Evolutionary conservation across 30 jellyfish, hydroid and myxozoan species (phyloP).

Genomic region (Aurelia sp.): DNA sequence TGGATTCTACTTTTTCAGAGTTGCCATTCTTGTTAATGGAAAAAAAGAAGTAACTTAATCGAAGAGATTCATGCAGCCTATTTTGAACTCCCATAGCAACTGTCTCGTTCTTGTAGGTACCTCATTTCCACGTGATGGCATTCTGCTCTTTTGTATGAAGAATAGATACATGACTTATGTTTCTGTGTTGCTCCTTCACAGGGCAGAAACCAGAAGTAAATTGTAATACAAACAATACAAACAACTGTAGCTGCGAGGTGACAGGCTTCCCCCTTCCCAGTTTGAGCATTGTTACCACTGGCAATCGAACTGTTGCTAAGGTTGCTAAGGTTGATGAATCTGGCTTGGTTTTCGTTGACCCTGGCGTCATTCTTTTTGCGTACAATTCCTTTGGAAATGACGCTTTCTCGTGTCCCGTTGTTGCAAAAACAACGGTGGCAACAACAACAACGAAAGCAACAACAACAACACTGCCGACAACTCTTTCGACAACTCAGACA

Average conservation of each 20-base stretch:
- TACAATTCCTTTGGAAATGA: constrained; percentile 80
- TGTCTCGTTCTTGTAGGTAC: not conserved
- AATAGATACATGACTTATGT: not conserved
- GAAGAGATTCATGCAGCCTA: no score
- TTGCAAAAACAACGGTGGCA: constrained; percentile 37
- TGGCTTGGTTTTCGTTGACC: constrained; percentile 16
- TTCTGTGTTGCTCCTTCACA: constrained; percentile 61
- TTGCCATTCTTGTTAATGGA: no score
- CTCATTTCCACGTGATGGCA: not conserved
- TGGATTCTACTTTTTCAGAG: no score
- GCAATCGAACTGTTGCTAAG: constrained; percentile 22
- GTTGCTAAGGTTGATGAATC: constrained; percentile 1
- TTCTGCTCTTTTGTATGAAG: not conserved
- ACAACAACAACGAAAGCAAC: constrained; percentile 57
- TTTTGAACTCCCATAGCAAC: no score
- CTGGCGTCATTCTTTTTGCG: constrained; percentile 71
- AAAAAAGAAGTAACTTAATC: no score
- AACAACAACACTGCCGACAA: constrained; percentile 36
- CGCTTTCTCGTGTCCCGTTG: constrained; percentile 58
- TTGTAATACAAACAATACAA: constrained; percentile 26
- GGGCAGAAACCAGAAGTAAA: constrained; percentile 66
- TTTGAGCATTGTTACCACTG: constrained; percentile 39
- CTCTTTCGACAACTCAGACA: constrained; percentile 60
- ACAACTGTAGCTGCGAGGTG: constrained; percentile 63
- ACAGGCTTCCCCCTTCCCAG: constrained; percentile 63